phyloP scores from a whole-genome alignment of 2,888 invertebrate species.

The Amiota minor region DNA sequence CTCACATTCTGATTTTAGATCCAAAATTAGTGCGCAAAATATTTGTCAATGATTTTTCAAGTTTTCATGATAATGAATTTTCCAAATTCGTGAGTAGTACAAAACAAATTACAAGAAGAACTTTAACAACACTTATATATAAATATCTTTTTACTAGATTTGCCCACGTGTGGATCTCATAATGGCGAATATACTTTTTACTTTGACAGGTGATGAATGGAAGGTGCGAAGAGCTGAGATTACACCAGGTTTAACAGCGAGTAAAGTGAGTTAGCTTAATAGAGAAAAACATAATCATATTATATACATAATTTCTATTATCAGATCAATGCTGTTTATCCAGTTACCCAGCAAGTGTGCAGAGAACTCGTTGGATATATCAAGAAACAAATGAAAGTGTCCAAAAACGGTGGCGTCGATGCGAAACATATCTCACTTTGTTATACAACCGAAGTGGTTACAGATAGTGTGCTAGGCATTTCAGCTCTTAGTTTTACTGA shows the following conservation, averaged over 20 bases:
- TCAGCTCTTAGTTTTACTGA: slow-evolving; percentile 72
- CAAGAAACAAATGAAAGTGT: slow-evolving; percentile 55
- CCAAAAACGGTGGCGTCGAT: slow-evolving; percentile 67
- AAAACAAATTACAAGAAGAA: neutral
- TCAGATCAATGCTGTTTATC: slow-evolving; percentile 73
- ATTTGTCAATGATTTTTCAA: slow-evolving; percentile 72
- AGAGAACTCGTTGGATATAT: slow-evolving; percentile 72
- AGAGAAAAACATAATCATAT: neutral
- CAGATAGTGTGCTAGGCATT: slow-evolving; percentile 73
- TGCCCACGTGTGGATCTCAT: slow-evolving; percentile 69
- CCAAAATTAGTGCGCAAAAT: slow-evolving; percentile 69
- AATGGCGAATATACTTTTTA: slow-evolving; percentile 74
- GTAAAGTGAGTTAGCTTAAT: slow-evolving; percentile 68
- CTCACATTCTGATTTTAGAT: slow-evolving; percentile 70
- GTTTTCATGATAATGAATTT: slow-evolving; percentile 69
- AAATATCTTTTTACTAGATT: too few species aligned
- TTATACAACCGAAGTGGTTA: slow-evolving; percentile 73
- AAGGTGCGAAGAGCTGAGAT: slow-evolving; percentile 74
- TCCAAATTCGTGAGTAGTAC: slow-evolving; percentile 57
- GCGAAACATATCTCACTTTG: slow-evolving; percentile 69
- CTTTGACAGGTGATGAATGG: slow-evolving; percentile 74
- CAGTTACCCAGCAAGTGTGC: slow-evolving; percentile 73
- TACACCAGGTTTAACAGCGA: slow-evolving; percentile 75
- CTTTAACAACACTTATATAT: neutral
- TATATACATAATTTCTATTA: neutral